A percentile compares a stretch with the other conserved stretches of the same genome.
phyloP scores from a whole-genome alignment of 2,888 invertebrate genomes.

The Cephalotes varians region DNA sequence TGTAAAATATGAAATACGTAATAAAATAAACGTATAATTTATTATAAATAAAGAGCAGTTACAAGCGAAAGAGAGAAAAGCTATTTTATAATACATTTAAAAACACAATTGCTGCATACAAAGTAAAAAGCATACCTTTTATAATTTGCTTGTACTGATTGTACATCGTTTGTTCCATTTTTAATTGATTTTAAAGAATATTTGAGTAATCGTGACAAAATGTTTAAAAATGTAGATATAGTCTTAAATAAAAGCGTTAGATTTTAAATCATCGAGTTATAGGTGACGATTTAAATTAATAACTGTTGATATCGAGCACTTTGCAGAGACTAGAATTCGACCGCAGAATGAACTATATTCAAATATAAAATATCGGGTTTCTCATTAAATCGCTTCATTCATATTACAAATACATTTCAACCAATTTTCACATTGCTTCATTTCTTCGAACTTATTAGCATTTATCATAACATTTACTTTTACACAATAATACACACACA shows the following conservation, averaged over 20 bases:
- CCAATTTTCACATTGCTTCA: constrained; percentile 19
- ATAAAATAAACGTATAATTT: constrained; percentile 12
- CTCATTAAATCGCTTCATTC: constrained; percentile 9
- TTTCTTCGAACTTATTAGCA: constrained; percentile 35
- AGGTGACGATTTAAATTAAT: constrained; percentile 26
- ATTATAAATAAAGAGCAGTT: background rate
- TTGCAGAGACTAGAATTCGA: constrained; percentile 3
- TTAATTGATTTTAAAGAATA: background rate
- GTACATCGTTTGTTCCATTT: background rate
- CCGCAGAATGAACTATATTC: background rate
- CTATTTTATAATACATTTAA: background rate
- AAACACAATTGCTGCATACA: background rate
- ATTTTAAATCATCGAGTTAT: background rate
- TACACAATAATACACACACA: background rate
- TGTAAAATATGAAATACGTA: background rate
- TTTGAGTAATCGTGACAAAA: background rate
- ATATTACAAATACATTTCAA: constrained; percentile 32
- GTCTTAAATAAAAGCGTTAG: background rate
- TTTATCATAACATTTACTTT: constrained; percentile 41
- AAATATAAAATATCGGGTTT: constrained; percentile 32
- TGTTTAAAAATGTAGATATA: background rate
- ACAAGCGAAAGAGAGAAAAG: constrained; percentile 7
- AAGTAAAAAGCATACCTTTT: background rate
- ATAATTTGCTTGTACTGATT: background rate
- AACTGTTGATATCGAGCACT: background rate